phyloP scores from a whole-genome alignment of 2,797 vertebrate genomes.

The Silurus lanzhouensis region DNA sequence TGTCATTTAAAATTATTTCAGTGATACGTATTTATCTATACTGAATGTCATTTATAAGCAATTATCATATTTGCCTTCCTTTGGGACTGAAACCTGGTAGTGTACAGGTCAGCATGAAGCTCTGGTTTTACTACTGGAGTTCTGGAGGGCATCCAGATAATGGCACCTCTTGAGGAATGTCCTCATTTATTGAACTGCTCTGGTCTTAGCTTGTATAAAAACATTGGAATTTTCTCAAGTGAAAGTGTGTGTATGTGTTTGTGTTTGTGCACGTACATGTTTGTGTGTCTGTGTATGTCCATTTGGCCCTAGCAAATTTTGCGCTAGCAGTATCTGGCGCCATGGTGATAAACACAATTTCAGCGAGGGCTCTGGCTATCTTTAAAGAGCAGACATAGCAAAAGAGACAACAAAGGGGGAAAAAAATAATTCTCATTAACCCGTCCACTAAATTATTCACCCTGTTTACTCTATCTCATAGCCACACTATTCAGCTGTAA shows the following conservation, averaged over 20 bases:
- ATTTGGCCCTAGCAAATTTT: conserved; percentile 40
- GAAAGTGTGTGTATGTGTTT: conserved; percentile 6
- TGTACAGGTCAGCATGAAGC: conserved; percentile 5
- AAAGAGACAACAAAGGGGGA: conserved; percentile 50
- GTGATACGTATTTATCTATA: not conserved
- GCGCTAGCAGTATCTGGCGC: conserved; percentile 55
- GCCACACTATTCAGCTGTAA: conserved; percentile 50
- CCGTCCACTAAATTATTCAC: conserved; percentile 62
- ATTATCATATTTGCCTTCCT: not conserved
- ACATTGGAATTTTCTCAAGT: conserved; percentile 37
- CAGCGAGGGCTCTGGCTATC: conserved; percentile 57
- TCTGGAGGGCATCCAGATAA: conserved; percentile 34
- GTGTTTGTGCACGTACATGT: conserved; percentile 17
- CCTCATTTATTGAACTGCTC: conserved; percentile 43
- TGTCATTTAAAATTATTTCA: not conserved
- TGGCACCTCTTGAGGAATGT: conserved; percentile 33
- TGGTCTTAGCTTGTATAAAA: conserved; percentile 20
- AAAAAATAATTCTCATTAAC: conserved; percentile 67
- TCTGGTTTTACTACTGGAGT: conserved; percentile 9
- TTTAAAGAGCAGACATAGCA: conserved; percentile 58
- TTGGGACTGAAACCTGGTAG: conserved; percentile 2
- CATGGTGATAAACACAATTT: conserved; percentile 62
- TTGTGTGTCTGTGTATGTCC: conserved; percentile 27
- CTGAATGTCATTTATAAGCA: not conserved
- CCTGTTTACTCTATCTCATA: conserved; percentile 59